These are phyloP conservation scores for Varanus komodoensis DNA, from an alignment of 2,113 vertebrate species.

Conservation along the genomic window DNA sequence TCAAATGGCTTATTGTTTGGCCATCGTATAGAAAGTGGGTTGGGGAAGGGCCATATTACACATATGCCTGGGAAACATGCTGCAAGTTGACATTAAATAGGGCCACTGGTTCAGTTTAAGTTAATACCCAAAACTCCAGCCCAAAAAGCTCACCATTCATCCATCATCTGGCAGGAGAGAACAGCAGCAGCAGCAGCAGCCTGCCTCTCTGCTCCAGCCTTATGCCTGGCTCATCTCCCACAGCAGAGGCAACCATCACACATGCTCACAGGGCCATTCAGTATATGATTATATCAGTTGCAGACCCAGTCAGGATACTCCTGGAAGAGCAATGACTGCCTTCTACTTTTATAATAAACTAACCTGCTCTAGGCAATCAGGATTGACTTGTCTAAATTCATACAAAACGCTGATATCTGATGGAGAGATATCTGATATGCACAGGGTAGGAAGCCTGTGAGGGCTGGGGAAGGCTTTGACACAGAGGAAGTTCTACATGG, in stretches of 20 bases:
- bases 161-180: constrained; percentile 24
- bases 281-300: not conserved
- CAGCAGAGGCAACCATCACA: constrained; percentile 19
- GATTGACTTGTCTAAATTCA: not conserved
- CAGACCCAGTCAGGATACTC: not conserved
- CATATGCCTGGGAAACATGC: constrained; percentile 59
- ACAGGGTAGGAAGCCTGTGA: not conserved
- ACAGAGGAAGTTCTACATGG: not conserved
- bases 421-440: not conserved
- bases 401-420: not conserved
- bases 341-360: not conserved
- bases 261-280: not conserved
- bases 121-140: constrained; percentile 23
- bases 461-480: not conserved
- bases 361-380: not conserved
- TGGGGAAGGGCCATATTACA: constrained; percentile 12
- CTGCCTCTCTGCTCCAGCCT: not conserved
- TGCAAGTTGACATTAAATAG: constrained; percentile 57
- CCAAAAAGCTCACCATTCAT: constrained; percentile 22
- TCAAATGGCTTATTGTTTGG: constrained; percentile 70
- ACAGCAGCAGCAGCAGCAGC: constrained; percentile 33
- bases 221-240: constrained; percentile 34
- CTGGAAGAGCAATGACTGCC: no score
- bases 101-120: constrained; percentile 57
- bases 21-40: constrained; percentile 23